Evolutionary conservation across 1,140 invertebrate genomes (phyloP).

Genomic region (Drosophila equinoxialis): DNA sequence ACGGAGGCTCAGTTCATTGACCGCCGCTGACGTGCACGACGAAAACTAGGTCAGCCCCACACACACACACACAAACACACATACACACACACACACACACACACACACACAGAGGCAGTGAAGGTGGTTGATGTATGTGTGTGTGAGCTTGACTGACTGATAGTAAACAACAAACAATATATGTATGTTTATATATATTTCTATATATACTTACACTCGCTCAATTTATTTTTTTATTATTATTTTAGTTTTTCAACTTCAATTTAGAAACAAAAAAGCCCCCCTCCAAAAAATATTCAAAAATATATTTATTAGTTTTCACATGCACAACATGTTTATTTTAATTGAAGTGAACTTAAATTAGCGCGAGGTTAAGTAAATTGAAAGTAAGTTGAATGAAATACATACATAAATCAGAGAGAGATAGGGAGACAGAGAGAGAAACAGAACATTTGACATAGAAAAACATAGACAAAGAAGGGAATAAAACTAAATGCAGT

Average conservation of each 20-base stretch:
- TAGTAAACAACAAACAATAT: constrained; percentile 61
- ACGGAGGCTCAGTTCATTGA: constrained; percentile 72
- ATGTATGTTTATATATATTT: constrained; percentile 11
- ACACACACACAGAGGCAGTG: constrained; percentile 41
- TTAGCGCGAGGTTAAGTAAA: constrained; percentile 76
- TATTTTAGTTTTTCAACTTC: constrained; percentile 15
- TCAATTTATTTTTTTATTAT: constrained; percentile 52
- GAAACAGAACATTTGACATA: background rate
- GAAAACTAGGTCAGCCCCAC: constrained; percentile 65
- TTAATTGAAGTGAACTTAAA: constrained; percentile 81
- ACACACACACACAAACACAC: constrained; percentile 11
- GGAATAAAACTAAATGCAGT: too few relatives aligned
- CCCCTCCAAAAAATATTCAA: background rate
- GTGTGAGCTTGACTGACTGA: constrained; percentile 40
- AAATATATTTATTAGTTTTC: constrained; percentile 47
- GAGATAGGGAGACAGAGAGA: background rate
- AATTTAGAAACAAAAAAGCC: constrained; percentile 21
- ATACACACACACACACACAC: constrained; percentile 5
- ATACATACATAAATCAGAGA: constrained; percentile 35
- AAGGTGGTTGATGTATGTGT: constrained; percentile 50
- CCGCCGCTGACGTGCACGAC: constrained; percentile 60
- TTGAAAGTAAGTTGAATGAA: constrained; percentile 64
- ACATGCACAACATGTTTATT: constrained; percentile 50
- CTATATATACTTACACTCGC: constrained; percentile 13
- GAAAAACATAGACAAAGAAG: too few relatives aligned